Base-by-base conservation (phyloP, 2,113 vertebrate species). In the Thomomys bottae region DNA sequence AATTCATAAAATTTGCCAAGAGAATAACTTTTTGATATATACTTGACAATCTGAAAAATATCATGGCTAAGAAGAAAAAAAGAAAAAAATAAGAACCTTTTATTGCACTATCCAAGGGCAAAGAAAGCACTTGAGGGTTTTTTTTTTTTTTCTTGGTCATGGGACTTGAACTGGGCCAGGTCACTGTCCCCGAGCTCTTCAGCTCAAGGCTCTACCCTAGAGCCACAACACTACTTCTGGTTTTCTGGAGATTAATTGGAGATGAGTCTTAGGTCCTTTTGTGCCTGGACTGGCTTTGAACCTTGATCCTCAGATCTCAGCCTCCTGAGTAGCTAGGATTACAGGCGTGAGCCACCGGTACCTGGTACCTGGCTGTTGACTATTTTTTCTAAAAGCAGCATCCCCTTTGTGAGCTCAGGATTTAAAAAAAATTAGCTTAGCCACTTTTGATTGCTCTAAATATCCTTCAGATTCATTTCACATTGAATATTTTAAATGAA, bases 31-130 rank as follows among this genome's bases (percentile, higher is more conserved):
- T 91, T 88, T 94, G 90, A 94, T 93, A 86, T n/a, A 79, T 23
- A 87, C 24, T 96, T 96, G 93, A 97, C 90, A 96, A 91, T 94
- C 73, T 96, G 88, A 94, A 96, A 96, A 95, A 93, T 83, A 90
- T 14, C 57, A 93, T n/a, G 92, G n/a, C 68, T 94, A n/a, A n/a
- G n/a, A n/a, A 45, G 11, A 45, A 80, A 49, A 67, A 86, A 90
- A 84, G 61, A 71, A 36, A 12, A 18, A 34, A 78, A 92, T 67
- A 61, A 18, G 61, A 87, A 54, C 6, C 7, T 81, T 85, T 40
- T 67, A 54, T 23, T 82, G n/a, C 68, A 63, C 87, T 95, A 73
- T 96, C 32, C 34, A 94, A 86, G 67, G 75, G 78, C 68, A 83
- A 94, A 92, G 40, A 38, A 78, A 89, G 6, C n/a, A 34, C 28